These are phyloP conservation scores for Ploceus nigricollis DNA, from an alignment of 2,113 vertebrate species.

Conservation along the genomic window DNA sequence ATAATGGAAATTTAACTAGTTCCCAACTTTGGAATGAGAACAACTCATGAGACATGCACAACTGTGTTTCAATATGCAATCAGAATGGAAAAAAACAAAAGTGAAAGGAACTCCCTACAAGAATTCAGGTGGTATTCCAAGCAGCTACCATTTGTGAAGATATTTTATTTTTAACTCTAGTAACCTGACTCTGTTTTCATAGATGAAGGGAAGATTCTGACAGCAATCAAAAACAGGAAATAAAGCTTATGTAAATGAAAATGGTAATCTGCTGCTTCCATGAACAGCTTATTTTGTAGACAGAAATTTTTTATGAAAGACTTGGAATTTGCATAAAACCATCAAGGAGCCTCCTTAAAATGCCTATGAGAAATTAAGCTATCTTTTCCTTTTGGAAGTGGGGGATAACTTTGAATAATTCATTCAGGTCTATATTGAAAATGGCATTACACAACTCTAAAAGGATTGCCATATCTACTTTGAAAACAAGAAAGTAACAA, in stretches of 20 bases:
- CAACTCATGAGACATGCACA: background rate
- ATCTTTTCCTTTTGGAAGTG: background rate
- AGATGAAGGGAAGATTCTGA: background rate
- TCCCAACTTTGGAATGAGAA: background rate
- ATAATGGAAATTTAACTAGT: background rate
- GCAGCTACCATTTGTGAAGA: background rate
- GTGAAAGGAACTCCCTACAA: background rate
- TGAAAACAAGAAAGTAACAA: background rate
- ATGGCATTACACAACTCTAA: background rate
- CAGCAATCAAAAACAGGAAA: background rate
- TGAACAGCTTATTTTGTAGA: background rate
- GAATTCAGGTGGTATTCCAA: background rate
- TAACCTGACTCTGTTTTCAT: background rate
- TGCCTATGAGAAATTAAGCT: background rate
- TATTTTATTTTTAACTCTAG: background rate
- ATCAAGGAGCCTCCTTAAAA: background rate
- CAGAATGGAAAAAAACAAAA: background rate
- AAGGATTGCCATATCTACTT: background rate
- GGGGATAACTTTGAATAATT: background rate
- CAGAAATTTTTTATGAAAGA: background rate
- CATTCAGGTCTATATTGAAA: background rate
- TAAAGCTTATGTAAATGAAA: background rate
- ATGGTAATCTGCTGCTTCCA: background rate
- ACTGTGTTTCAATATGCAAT: background rate
- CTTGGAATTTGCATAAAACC: background rate